A percentile compares a stretch with the other conserved stretches of the same genome.
Conservation (phyloP, 2,113 vertebrate species). For the Pogonocichla stellata region DNA sequence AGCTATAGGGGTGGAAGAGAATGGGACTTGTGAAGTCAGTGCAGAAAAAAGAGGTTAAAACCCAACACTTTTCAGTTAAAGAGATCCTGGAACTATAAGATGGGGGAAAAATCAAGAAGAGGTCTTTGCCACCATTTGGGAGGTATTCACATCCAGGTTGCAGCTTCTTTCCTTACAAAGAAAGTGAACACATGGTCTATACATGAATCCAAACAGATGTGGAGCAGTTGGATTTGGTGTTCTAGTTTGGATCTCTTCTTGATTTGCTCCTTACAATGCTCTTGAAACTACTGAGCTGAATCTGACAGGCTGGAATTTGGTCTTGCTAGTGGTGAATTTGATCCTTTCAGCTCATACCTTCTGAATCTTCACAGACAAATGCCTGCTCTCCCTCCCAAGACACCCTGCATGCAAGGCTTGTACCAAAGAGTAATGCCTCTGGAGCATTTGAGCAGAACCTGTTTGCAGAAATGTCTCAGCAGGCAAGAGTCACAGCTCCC, state of each 20-base stretch:
- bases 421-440: background rate
- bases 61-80: background rate
- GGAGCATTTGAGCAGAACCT: background rate
- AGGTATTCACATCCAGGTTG: background rate
- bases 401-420: background rate
- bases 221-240: background rate
- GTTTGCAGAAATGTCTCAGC: background rate
- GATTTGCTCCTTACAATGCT: background rate
- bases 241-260: background rate
- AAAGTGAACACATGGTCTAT: background rate
- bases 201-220: background rate
- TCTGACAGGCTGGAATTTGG: background rate
- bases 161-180: background rate
- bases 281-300: background rate
- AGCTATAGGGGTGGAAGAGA: background rate
- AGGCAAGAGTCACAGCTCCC: background rate
- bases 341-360: background rate
- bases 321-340: background rate
- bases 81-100: background rate
- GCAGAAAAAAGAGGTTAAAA: background rate
- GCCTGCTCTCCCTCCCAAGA: background rate
- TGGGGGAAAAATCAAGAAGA: background rate
- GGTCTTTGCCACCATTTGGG: background rate
- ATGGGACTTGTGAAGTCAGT: background rate
- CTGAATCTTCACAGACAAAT: background rate